Percentiles rank a stretch among this genome's conserved stretches.
Conservation (phyloP, 2,797 vertebrate genomes). For the Austrolebias charrua region DNA sequence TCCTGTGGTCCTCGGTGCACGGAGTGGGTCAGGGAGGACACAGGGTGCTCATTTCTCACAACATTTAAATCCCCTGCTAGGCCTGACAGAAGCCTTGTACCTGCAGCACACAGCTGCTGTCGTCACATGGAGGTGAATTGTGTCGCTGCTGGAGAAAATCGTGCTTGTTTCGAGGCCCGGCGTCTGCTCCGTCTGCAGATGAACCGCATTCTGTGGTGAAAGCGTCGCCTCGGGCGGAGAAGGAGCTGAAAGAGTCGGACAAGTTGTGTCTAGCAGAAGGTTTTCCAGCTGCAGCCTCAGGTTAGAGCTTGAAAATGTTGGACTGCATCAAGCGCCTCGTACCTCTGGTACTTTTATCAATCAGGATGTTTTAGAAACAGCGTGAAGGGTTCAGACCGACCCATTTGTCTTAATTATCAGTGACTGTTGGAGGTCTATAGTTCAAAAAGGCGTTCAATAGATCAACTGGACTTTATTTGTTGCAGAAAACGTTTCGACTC, state of each 20-base stretch:
- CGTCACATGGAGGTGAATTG: slow-evolving; percentile 27
- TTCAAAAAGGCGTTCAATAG: too few relatives aligned
- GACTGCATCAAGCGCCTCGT: too few relatives aligned
- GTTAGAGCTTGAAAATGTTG: too few relatives aligned
- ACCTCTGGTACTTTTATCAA: too few relatives aligned
- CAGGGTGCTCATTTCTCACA: slow-evolving; percentile 1
- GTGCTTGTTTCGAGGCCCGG: slow-evolving; percentile 1
- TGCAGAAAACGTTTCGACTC: too few relatives aligned
- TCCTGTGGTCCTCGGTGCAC: slow-evolving; percentile 36
- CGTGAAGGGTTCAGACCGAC: too few relatives aligned
- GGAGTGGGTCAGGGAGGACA: slow-evolving; percentile 25
- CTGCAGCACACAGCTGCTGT: slow-evolving; percentile 7
- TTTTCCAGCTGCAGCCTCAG: background rate
- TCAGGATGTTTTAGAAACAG: too few relatives aligned
- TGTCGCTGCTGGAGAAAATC: background rate
- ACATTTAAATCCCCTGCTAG: slow-evolving; percentile 11
- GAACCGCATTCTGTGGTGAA: background rate
- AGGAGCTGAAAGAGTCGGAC: slow-evolving; percentile 26
- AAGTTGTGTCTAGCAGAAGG: slow-evolving; percentile 51
- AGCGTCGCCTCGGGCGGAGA: slow-evolving; percentile 2
- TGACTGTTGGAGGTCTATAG: too few relatives aligned
- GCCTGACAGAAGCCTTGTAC: slow-evolving; percentile 5
- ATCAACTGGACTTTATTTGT: too few relatives aligned
- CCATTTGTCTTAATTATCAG: too few relatives aligned
- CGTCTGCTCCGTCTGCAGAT: too few relatives aligned